These are phyloP conservation scores for Apodemus agrarius DNA, from an alignment of 2,797 vertebrate genomes.

Conservation along the genomic window DNA sequence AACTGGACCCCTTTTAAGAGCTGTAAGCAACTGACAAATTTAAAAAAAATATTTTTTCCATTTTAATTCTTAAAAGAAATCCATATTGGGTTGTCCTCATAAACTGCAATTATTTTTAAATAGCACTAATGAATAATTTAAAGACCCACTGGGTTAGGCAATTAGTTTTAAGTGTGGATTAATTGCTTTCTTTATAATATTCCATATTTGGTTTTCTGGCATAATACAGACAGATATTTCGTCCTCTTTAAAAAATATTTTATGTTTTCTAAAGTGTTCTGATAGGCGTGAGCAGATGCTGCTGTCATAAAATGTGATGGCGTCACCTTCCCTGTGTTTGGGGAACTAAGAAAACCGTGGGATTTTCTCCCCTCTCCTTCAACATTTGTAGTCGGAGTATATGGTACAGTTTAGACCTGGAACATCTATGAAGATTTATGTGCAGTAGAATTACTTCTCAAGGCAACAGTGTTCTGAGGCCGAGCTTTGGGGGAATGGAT, in stretches of 20 bases:
- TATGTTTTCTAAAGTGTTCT: conserved; percentile 65
- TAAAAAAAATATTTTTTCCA: conserved; percentile 50
- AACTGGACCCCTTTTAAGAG: conserved; percentile 32
- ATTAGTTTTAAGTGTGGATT: conserved; percentile 83
- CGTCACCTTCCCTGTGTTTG: not conserved
- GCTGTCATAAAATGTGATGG: conserved; percentile 9
- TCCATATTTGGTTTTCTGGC: conserved; percentile 72
- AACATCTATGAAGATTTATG: not conserved
- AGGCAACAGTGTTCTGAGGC: too few species aligned
- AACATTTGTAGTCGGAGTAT: rapidly evolving
- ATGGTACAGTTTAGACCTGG: not conserved
- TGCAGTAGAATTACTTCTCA: not conserved
- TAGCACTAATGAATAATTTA: conserved; percentile 84
- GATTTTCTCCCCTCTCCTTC: not conserved
- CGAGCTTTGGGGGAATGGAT: not conserved
- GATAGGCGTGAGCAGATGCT: conserved; percentile 56
- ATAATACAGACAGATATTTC: conserved; percentile 73
- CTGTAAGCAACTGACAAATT: conserved; percentile 59
- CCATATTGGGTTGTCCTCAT: conserved; percentile 79
- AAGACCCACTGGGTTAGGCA: conserved; percentile 82
- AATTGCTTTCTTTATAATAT: conserved; percentile 83
- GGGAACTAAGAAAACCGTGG: not conserved
- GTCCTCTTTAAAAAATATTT: conserved; percentile 80
- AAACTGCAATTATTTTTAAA: conserved; percentile 84
- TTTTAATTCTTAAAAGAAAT: conserved; percentile 77